These are phyloP conservation scores for Telenomus remus DNA, from an alignment of 1,140 invertebrate genomes.

Conservation along the genomic window DNA sequence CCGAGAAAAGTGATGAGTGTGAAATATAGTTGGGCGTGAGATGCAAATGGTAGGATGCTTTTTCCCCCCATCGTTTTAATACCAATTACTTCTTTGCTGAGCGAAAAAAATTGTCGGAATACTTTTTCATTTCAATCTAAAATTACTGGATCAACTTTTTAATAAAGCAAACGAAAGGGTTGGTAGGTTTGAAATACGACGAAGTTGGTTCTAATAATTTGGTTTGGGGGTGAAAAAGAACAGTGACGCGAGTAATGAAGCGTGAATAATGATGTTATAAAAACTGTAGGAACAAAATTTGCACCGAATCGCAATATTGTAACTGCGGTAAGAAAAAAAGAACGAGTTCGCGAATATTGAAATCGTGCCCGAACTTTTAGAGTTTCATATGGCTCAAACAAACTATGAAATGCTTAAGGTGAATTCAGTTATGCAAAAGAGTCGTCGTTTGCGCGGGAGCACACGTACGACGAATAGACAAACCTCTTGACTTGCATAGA, in stretches of 20 bases:
- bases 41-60: slow-evolving; percentile 34
- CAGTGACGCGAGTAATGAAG: no score
- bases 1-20: slow-evolving; percentile 29
- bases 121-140: slow-evolving; percentile 6
- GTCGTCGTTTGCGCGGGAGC: slow-evolving; percentile 8
- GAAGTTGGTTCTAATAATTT: no score
- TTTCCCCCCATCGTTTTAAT: slow-evolving; percentile 23
- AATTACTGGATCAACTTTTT: no score
- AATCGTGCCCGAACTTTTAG: slow-evolving; percentile 1
- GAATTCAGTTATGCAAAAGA: slow-evolving; percentile 29
- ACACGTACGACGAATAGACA: slow-evolving; percentile 42
- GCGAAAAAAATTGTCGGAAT: slow-evolving; percentile 4
- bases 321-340: not conserved
- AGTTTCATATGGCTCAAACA: slow-evolving; percentile 1
- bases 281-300: no score
- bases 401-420: slow-evolving; percentile 28
- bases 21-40: slow-evolving; percentile 36
- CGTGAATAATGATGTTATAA: no score
- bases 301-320: no score
- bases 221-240: no score
- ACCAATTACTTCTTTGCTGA: slow-evolving; percentile 20
- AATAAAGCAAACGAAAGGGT: no score
- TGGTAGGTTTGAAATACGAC: no score
- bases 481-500: slow-evolving; percentile 50
- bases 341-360: not conserved